Evolutionary conservation across 2,797 vertebrate genomes (phyloP), one percentile per base, ranked within the genome.

Genomic region (Chelmon rostratus): DNA sequence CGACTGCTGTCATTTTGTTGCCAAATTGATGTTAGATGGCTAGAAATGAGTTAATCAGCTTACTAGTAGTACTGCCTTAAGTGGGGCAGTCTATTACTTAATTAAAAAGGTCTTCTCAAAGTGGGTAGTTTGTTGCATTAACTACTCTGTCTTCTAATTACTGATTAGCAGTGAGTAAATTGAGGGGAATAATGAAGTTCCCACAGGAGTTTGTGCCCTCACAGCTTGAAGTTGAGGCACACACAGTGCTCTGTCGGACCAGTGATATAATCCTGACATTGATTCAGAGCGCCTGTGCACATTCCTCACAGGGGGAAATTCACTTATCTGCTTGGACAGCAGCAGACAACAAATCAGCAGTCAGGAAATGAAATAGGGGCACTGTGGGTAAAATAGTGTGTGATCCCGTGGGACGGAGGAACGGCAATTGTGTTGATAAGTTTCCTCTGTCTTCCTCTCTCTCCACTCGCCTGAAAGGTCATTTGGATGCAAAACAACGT

Each of bases 341-440:
- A 59, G 78, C 78, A 66, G 65, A 82, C 84, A 86, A 85, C 86
- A 86, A 89, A 90, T 90, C 86, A 83, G 67, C 75, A 19, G 68
- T 37, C 78, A 85, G 88, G 84, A 91, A 93, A 91, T 89, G 58
- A 92, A 91, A 85, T 65, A 2, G 71, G 13, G 63, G 50, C 65
- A 4, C 63, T 67, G 68, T 68, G 52, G 68, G 61, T 76, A 67
- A 86, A 73, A 66, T 42, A 3, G 76, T 61, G 47, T 71, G 71
- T 40, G 56, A 82, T 84, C 72, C 79, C 64, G 12, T 21, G 53
- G 75, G 84, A 83, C 2, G 4, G 38, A 70, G 44, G 31, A 66
- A 52, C 67, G 40, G 53, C 67, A 53, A 65, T 79, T 65, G 68
- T 70, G 63, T 52, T 76, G 81, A 83, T 78, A 69, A 5, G 75